Conservation (phyloP, 37 sponge, comb jelly and placozoan species). For the Beroe ovata region DNA sequence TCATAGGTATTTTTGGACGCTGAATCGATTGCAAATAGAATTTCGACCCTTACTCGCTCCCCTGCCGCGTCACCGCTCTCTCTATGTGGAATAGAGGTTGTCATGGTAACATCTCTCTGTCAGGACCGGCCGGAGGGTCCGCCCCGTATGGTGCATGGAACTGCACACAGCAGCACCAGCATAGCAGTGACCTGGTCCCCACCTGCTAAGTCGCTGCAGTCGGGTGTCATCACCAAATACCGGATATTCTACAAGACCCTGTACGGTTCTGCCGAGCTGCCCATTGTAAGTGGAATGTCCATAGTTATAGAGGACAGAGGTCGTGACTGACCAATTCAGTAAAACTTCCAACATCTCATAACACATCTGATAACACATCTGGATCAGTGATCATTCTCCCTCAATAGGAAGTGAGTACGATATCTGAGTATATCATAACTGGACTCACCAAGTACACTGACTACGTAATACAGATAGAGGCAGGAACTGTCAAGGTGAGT, state of each 20-base stretch:
- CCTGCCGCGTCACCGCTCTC: too few species aligned
- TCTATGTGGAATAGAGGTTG: too few species aligned
- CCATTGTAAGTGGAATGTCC: slow-evolving; percentile 26
- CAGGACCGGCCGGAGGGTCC: slow-evolving; percentile 55
- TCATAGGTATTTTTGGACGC: not conserved
- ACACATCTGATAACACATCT: too few species aligned
- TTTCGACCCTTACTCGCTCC: not conserved
- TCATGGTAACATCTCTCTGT: not conserved
- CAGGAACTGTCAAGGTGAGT: slow-evolving; percentile 23
- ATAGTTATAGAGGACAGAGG: too few species aligned
- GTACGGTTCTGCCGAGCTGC: not conserved
- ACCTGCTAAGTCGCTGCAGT: not conserved
- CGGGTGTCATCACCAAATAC: slow-evolving; percentile 57
- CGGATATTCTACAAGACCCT: slow-evolving; percentile 52
- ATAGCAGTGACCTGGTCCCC: slow-evolving; percentile 46
- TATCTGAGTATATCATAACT: slow-evolving; percentile 9
- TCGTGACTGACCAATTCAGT: too few species aligned
- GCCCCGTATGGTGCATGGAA: slow-evolving; percentile 21
- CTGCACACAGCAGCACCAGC: slow-evolving; percentile 18
- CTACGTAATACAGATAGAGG: slow-evolving; percentile 64
- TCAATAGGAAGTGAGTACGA: slow-evolving; percentile 23
- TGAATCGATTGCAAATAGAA: too few species aligned
- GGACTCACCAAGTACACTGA: slow-evolving; percentile 32
- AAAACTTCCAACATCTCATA: too few species aligned
- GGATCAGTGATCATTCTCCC: not conserved